Base-by-base conservation (phyloP, 2,888 invertebrate genomes). In the Spilarctia lutea region DNA sequence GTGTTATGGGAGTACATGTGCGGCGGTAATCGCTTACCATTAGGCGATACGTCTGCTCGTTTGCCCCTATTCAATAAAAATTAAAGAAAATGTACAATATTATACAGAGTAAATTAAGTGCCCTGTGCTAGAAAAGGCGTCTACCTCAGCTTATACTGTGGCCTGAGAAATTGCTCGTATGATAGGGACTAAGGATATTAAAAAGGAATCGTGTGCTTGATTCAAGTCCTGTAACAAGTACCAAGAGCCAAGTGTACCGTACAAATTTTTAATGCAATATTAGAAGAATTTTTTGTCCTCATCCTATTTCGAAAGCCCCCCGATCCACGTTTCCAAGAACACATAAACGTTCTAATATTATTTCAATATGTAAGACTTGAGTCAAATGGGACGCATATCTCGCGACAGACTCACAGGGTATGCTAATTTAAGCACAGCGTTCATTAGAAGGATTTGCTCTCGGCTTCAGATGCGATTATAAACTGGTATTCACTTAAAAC, bases 371-470 rank as follows among this genome's bases (percentile, higher is more conserved):
- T 83, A 78, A 73, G 81, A 75, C 48, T 65, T 10, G 56, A 72
- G 33, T 72, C 56, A 72, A 69, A 75, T 56, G 73, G 76, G 75
- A 74, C 78, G 76, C 79, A 72, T 76, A 81, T 78, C 79, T 79
- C 78, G 83, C 79, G 81, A 82, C 85, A 79, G 81, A 79, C 77
- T 78, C 73, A 72, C 80, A 84, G 85, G 86, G 85, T 83, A 86
- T 85, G 84, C 76, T 85, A 84, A 86, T 85, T 85, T 86, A 82
- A 85, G 74, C 81, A 75, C 71, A 65, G 76, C 76, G 78, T 80
- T 78, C 83, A 83, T 83, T 81, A 73, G 75, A 77, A 77, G 75
- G 77, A 77, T 77, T 77, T 71, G 79, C 76, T 75, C 75, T 66
- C 70, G 75, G 77, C 75, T 82, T 83, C 81, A 80, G 72, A 78